These are phyloP conservation scores for Otocyon megalotis DNA, from an alignment of 2,113 vertebrate genomes.

Conservation along the genomic window DNA sequence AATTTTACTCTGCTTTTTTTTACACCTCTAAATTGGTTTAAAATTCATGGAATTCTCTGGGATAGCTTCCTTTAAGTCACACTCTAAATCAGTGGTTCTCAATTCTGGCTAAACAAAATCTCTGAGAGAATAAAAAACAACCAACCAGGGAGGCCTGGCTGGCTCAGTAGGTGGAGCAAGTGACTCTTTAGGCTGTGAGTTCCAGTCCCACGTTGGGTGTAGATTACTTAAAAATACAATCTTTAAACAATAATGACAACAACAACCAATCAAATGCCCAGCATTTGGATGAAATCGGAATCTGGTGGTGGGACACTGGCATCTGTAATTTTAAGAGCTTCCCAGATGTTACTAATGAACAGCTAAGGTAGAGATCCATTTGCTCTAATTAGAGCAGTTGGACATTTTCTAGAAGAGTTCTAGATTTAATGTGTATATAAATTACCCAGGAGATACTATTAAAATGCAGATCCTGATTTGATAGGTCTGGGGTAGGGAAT, in stretches of 20 bases:
- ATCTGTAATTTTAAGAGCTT: background rate
- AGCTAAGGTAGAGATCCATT: background rate
- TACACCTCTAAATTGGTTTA: constrained; percentile 30
- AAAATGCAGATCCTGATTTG: constrained; percentile 46
- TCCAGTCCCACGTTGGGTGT: background rate
- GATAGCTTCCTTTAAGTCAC: constrained; percentile 55
- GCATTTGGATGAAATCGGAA: background rate
- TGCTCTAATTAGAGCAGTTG: background rate
- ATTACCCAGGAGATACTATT: constrained; percentile 16
- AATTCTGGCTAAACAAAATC: constrained; percentile 35
- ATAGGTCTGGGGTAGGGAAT: background rate
- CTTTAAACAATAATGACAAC: background rate
- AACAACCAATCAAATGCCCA: background rate
- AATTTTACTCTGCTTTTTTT: background rate
- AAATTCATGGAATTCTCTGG: background rate
- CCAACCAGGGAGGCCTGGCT: background rate
- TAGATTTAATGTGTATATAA: background rate
- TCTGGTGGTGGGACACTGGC: background rate
- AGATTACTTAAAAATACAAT: background rate
- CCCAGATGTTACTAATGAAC: background rate
- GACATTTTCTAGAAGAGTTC: background rate
- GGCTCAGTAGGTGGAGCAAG: background rate
- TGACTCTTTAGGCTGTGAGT: background rate
- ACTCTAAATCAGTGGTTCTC: constrained; percentile 1
- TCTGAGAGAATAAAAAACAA: constrained; percentile 20